These are phyloP conservation scores for Heterocephalus glaber DNA, from an alignment of 2,113 vertebrate genomes.

Conservation along the genomic window DNA sequence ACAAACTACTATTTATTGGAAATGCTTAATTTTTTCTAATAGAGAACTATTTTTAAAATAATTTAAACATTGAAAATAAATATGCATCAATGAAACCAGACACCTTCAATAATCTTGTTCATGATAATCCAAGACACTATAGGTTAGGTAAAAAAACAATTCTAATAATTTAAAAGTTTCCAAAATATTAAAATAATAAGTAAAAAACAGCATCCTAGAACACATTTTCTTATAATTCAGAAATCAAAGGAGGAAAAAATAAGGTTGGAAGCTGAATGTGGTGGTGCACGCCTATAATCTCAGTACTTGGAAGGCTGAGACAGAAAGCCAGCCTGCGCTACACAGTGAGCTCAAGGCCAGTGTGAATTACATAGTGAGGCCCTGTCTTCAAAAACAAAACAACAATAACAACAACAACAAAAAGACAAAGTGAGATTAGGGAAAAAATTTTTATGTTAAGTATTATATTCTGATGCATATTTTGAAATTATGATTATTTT, in stretches of 20 bases:
- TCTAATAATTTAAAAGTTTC: conserved; percentile 36
- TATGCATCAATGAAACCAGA: background rate
- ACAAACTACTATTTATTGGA: background rate
- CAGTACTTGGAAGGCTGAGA: background rate
- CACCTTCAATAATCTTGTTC: background rate
- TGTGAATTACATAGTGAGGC: background rate
- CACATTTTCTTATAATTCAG: background rate
- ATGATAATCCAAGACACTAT: conserved; percentile 4
- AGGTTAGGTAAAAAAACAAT: background rate
- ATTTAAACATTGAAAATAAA: conserved; percentile 56
- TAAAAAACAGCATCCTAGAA: background rate
- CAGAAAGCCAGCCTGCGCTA: background rate
- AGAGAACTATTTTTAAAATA: background rate
- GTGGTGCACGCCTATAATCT: background rate
- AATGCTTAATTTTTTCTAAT: background rate
- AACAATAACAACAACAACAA: background rate
- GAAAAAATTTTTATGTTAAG: background rate
- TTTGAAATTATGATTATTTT: conserved; percentile 37
- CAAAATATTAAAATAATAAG: conserved; percentile 1
- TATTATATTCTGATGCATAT: background rate
- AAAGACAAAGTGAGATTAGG: background rate
- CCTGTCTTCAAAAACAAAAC: background rate
- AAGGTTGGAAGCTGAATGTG: background rate
- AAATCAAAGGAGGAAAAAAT: conserved; percentile 19
- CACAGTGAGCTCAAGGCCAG: background rate